phyloP scores from a whole-genome alignment of 2,113 vertebrate species.

The Mesocricetus auratus region DNA sequence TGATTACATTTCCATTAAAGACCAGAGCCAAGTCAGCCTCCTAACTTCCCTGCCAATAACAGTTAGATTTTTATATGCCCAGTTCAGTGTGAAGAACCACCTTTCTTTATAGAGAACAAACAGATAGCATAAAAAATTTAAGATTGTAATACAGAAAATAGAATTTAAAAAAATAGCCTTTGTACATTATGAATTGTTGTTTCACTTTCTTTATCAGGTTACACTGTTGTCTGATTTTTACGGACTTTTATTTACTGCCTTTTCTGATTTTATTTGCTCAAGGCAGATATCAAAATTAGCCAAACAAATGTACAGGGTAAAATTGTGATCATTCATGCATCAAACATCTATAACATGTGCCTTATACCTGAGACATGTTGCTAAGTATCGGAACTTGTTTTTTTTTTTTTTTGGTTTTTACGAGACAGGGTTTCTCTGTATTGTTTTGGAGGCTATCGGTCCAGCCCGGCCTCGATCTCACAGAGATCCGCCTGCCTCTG shows the following conservation, averaged over 20 bases:
- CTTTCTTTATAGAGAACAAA: conserved; percentile 63
- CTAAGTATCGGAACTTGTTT: not conserved
- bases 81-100: conserved; percentile 73
- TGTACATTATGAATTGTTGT: not conserved
- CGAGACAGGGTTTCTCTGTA: too few relatives aligned
- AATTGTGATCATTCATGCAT: conserved; percentile 3
- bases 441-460: too few relatives aligned
- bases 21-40: conserved; percentile 82
- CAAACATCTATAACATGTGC: not conserved
- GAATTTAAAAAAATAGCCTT: not conserved
- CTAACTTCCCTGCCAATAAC: conserved; percentile 82
- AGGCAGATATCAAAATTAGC: not conserved
- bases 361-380: not conserved
- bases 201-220: conserved; percentile 30
- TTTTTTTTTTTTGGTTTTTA: too few relatives aligned
- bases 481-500: too few relatives aligned
- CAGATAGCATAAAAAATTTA: conserved; percentile 47
- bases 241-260: not conserved
- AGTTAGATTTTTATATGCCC: conserved; percentile 68
- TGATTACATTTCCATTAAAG: conserved; percentile 89
- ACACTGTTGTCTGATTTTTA: not conserved
- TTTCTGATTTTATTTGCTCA: conserved; percentile 29
- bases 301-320: not conserved
- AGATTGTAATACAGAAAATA: conserved; percentile 62
- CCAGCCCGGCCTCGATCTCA: too few relatives aligned